These are phyloP conservation scores for Limanda limanda DNA, from an alignment of 2,113 vertebrate species.

Conservation along the genomic window DNA sequence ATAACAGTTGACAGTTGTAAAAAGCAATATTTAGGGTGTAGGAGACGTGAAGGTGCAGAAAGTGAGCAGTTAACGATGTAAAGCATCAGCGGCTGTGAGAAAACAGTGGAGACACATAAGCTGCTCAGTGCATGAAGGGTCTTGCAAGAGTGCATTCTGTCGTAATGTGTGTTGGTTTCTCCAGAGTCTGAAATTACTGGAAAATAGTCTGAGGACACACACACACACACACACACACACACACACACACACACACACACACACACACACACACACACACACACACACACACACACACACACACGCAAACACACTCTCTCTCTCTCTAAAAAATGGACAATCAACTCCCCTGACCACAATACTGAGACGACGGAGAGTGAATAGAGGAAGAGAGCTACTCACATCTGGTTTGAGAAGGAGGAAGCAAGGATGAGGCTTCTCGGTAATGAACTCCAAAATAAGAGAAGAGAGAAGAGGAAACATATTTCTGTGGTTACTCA, in stretches of 20 bases:
- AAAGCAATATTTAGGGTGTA: too few species aligned
- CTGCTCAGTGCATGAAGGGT: too few species aligned
- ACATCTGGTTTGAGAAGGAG: constrained; percentile 78
- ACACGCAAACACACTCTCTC: background rate
- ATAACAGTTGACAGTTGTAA: too few species aligned
- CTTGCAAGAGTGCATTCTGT: too few species aligned
- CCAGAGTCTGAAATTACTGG: background rate
- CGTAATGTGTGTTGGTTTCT: too few species aligned
- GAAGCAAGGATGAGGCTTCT: constrained; percentile 73
- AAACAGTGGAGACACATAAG: too few species aligned
- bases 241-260: constrained; percentile 10
- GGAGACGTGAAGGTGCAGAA: background rate
- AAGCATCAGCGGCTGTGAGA: too few species aligned
- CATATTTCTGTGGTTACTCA: constrained; percentile 57
- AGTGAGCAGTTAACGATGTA: background rate
- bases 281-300: constrained; percentile 3
- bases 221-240: background rate
- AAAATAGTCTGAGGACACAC: constrained; percentile 3
- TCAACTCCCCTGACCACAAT: constrained; percentile 41
- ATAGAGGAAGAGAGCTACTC: constrained; percentile 51
- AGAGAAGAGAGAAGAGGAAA: constrained; percentile 77
- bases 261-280: constrained; percentile 12
- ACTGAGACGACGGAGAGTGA: constrained; percentile 29
- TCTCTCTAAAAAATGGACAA: background rate
- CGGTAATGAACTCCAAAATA: constrained; percentile 75